Evolutionary conservation across 2,797 vertebrate genomes (phyloP).

Genomic region (Okamejei kenojei): DNA sequence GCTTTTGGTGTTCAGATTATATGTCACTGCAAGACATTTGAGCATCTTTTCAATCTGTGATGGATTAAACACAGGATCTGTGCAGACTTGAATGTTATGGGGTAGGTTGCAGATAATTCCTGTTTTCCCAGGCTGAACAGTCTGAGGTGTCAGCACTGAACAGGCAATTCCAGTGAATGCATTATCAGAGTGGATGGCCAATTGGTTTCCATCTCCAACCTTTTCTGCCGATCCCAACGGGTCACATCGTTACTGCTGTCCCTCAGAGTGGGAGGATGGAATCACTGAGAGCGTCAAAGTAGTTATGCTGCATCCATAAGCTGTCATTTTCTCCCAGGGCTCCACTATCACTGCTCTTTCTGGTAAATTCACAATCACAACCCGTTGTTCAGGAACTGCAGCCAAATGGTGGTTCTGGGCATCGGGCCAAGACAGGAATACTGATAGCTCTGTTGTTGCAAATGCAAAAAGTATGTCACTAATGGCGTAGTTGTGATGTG

Average conservation of each 20-base stretch:
- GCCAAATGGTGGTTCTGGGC: conserved; percentile 30
- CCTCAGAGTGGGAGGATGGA: not conserved
- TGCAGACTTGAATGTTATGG: not conserved
- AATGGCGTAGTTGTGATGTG: not conserved
- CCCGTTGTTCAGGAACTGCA: conserved; percentile 29
- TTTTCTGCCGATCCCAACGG: not conserved
- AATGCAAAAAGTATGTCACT: conserved; percentile 26
- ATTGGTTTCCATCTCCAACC: not conserved
- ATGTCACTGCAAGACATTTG: not conserved
- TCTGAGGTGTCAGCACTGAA: not conserved
- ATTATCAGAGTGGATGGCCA: not conserved
- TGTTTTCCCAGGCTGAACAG: not conserved
- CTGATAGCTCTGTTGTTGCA: conserved; percentile 23
- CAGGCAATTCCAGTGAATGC: not conserved
- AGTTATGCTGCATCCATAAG: not conserved
- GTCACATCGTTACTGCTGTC: not conserved
- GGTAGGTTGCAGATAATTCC: not conserved
- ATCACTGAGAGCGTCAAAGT: not conserved
- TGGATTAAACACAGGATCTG: not conserved
- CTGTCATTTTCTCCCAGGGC: conserved; percentile 26
- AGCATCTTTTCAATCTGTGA: not conserved
- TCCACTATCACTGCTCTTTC: conserved; percentile 9
- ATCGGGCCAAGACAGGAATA: conserved; percentile 3
- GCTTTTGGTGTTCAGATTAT: not conserved
- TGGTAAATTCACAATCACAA: conserved; percentile 20